Conservation (phyloP, 2,113 vertebrate species). For the Vidua chalybeata region DNA sequence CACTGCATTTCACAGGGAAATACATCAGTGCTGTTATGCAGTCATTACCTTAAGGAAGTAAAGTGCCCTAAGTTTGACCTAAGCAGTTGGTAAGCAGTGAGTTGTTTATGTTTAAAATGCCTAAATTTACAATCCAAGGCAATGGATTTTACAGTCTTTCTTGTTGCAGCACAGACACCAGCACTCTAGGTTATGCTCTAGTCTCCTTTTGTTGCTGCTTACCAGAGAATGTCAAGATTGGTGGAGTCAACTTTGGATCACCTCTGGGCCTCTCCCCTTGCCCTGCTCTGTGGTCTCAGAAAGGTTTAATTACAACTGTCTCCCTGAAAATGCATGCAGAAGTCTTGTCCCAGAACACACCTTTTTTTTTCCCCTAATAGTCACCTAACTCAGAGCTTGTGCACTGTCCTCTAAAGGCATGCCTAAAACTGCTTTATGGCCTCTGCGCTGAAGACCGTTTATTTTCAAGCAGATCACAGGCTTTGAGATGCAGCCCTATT, state of each 20-base stretch:
- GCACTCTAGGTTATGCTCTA: not conserved
- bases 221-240: not conserved
- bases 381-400: not conserved
- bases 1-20: not conserved
- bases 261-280: not conserved
- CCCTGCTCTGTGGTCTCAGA: not conserved
- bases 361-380: not conserved
- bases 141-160: not conserved
- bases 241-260: not conserved
- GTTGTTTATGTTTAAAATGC: not conserved
- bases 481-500: not conserved
- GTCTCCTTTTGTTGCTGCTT: not conserved
- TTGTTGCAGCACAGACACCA: not conserved
- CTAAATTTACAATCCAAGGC: not conserved
- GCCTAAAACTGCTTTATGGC: not conserved
- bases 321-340: not conserved
- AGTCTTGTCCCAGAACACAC: not conserved
- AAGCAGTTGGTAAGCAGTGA: not conserved
- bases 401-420: not conserved
- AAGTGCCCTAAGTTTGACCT: not conserved
- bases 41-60: not conserved
- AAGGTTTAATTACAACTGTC: not conserved
- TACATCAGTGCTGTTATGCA: not conserved
- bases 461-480: not conserved
- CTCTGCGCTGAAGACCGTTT: not conserved